Conservation (phyloP, 92 coral and sea anemone species). For the Bergia puertoricense region DNA sequence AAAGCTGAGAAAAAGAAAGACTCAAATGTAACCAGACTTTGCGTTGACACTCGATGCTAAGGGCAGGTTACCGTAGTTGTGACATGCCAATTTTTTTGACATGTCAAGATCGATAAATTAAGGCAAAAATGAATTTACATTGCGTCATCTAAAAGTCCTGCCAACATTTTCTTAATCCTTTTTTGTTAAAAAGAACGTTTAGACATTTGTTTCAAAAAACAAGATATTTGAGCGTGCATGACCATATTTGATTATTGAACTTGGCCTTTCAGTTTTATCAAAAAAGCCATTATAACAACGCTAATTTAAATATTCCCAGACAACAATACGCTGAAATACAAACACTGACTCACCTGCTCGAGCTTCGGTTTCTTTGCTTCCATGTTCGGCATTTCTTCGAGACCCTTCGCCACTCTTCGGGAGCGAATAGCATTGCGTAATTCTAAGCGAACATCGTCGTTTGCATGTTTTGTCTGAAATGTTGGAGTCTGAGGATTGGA, state of each 20-base stretch:
- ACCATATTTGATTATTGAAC: background rate
- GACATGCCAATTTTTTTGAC: too few species aligned
- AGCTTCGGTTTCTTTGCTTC: conserved; percentile 79
- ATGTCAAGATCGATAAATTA: too few species aligned
- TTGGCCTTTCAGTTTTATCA: background rate
- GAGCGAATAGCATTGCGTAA: conserved; percentile 85
- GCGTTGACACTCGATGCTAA: background rate
- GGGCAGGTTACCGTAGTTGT: too few species aligned
- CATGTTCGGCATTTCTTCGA: conserved; percentile 85
- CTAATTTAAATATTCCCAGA: background rate
- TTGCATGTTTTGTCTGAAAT: conserved; percentile 53
- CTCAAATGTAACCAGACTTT: background rate
- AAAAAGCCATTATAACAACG: background rate
- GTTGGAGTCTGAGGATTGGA: conserved; percentile 65
- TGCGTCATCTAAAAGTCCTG: too few species aligned
- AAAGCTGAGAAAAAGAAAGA: conserved; percentile 57
- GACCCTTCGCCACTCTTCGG: conserved; percentile 88
- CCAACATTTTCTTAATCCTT: background rate
- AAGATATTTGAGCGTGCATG: background rate
- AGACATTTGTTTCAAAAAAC: background rate
- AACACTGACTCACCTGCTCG: conserved; percentile 67
- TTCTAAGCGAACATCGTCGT: conserved; percentile 86
- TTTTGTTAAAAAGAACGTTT: background rate
- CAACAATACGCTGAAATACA: background rate
- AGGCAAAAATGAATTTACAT: too few species aligned